Percentiles rank a stretch among this genome's conserved stretches.
Conservation (phyloP, 2,113 vertebrate species). For the Pygoscelis adeliae region DNA sequence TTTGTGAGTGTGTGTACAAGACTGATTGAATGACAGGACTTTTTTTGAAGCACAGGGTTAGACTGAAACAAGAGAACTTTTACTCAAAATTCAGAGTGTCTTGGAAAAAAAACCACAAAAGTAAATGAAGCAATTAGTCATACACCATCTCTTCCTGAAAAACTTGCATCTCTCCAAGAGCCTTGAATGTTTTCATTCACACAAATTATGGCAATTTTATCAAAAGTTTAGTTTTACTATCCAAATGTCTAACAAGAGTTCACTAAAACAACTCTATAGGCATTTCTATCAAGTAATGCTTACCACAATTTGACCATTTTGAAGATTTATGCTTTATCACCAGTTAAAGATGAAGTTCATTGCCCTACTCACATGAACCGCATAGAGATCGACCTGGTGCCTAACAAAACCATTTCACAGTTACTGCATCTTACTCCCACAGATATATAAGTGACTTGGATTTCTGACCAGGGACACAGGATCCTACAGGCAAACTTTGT, state of each 20-base stretch:
- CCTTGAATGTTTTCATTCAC: neutral
- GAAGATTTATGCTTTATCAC: conserved; percentile 42
- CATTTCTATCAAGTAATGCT: neutral
- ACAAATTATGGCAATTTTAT: neutral
- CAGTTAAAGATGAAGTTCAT: conserved; percentile 37
- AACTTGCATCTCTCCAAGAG: neutral
- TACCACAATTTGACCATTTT: neutral
- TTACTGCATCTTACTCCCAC: conserved; percentile 31
- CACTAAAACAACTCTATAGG: neutral
- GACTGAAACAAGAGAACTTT: neutral
- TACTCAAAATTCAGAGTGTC: neutral
- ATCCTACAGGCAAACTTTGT: conserved; percentile 9
- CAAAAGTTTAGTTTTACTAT: neutral
- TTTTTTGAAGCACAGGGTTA: neutral
- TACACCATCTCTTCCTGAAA: neutral
- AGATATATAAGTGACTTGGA: neutral
- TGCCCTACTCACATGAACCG: conserved; percentile 8
- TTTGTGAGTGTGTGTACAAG: neutral
- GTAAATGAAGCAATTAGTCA: neutral
- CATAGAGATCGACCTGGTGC: conserved; percentile 12
- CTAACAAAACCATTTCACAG: conserved; percentile 61
- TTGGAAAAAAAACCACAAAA: neutral
- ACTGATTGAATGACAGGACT: neutral
- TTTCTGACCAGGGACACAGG: neutral
- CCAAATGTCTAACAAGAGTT: neutral